phyloP scores from a whole-genome alignment of 2,888 invertebrate species.

The Allacma fusca region DNA sequence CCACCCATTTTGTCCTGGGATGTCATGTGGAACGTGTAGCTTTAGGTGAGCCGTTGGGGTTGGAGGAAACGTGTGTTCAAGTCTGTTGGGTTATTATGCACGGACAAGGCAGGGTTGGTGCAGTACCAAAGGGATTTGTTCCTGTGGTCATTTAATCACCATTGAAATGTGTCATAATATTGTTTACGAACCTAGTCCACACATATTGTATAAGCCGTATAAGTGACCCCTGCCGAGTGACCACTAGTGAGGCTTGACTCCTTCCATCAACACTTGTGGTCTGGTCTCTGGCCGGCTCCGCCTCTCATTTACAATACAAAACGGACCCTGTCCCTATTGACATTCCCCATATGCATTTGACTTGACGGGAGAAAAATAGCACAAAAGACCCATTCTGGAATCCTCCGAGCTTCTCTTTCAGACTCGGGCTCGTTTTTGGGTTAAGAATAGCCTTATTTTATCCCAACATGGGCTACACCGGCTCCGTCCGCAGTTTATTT shows the following conservation, averaged over 20 bases:
- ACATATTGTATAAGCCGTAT: constrained; percentile 46
- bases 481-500: too few species aligned
- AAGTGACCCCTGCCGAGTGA: constrained; percentile 51
- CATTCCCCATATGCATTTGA: too few species aligned
- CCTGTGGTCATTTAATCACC: neutral
- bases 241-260: constrained; percentile 32
- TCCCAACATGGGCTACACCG: neutral
- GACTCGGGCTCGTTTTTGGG: neutral
- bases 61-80: too few species aligned
- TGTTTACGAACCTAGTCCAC: constrained; percentile 42
- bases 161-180: constrained; percentile 49
- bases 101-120: too few species aligned
- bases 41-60: too few species aligned
- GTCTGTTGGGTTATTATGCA: too few species aligned
- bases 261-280: constrained; percentile 32
- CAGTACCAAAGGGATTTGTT: neutral
- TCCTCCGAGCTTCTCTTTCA: too few species aligned
- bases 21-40: too few species aligned
- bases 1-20: too few species aligned
- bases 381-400: too few species aligned
- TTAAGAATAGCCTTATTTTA: neutral
- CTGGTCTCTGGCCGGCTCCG: neutral
- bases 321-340: neutral
- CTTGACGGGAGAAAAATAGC: too few species aligned
- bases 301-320: constrained; percentile 9